Percentiles rank a stretch among this genome's conserved stretches.
phyloP scores from a whole-genome alignment of 2,113 vertebrate species.

The Triplophysa rosa region DNA sequence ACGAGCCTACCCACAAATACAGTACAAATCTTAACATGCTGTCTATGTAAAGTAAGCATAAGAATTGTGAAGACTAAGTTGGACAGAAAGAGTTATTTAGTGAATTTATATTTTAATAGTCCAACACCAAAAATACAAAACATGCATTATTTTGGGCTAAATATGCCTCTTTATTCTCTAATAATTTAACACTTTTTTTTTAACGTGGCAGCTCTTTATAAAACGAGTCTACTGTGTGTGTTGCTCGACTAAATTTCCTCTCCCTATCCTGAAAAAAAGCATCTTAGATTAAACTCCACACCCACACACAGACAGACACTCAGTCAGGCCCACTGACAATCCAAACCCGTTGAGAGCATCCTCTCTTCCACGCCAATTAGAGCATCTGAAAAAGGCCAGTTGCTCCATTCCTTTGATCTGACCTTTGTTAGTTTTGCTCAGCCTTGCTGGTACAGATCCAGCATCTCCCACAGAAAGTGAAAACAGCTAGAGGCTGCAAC shows the following conservation, averaged over 20 bases:
- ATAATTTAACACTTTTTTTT: no score
- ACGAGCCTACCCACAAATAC: no score
- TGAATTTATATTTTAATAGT: no score
- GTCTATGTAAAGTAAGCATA: no score
- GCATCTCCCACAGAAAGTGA: background rate
- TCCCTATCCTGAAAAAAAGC: background rate
- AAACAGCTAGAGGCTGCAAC: background rate
- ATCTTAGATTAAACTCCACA: background rate
- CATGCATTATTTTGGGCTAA: no score
- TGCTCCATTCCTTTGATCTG: slow-evolving; percentile 15
- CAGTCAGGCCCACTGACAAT: background rate
- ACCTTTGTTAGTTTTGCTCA: slow-evolving; percentile 37
- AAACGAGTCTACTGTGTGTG: no score
- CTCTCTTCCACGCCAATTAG: slow-evolving; percentile 35
- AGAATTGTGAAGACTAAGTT: no score
- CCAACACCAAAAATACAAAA: no score
- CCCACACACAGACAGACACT: background rate
- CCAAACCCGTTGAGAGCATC: slow-evolving; percentile 2
- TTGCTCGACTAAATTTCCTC: background rate
- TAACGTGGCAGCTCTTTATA: no score
- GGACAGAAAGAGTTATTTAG: no score
- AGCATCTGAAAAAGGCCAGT: slow-evolving; percentile 45
- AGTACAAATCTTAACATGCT: no score
- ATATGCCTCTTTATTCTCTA: no score
- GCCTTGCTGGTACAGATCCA: slow-evolving; percentile 33